Evolutionary conservation across 1,140 invertebrate species (phyloP).

Genomic region (Drosophila kanapiae): DNA sequence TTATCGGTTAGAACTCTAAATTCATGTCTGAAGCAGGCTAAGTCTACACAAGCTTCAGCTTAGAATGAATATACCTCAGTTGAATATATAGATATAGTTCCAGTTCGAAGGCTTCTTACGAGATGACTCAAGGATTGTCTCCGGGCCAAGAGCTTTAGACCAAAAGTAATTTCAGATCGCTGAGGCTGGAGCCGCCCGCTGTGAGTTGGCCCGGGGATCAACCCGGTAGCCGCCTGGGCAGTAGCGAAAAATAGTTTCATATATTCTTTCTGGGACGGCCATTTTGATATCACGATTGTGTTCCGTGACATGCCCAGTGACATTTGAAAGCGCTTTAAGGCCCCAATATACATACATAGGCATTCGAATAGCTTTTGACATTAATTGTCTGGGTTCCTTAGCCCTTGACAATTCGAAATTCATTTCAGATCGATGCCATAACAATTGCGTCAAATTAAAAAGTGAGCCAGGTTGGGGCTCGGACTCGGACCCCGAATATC

Average conservation of each 20-base stretch:
- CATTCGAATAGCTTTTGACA: slow-evolving; percentile 62
- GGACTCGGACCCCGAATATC: slow-evolving; percentile 21
- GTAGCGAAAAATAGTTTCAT: slow-evolving; percentile 48
- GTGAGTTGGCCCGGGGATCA: slow-evolving; percentile 44
- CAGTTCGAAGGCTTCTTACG: not conserved
- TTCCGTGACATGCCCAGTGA: slow-evolving; percentile 63
- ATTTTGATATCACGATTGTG: slow-evolving; percentile 45
- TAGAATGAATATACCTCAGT: not conserved
- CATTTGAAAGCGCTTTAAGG: slow-evolving; percentile 74
- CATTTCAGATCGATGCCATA: slow-evolving; percentile 70
- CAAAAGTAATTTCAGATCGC: slow-evolving; percentile 25
- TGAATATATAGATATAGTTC: not conserved
- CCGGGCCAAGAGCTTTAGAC: slow-evolving; percentile 20
- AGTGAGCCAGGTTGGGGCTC: slow-evolving; percentile 45
- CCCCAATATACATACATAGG: slow-evolving; percentile 48
- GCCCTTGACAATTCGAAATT: slow-evolving; percentile 67
- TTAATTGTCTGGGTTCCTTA: slow-evolving; percentile 75
- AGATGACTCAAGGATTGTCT: slow-evolving; percentile 52
- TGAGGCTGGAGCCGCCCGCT: slow-evolving; percentile 30
- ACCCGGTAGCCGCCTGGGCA: slow-evolving; percentile 41
- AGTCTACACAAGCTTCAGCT: not conserved
- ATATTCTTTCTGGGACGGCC: slow-evolving; percentile 56
- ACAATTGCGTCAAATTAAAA: slow-evolving; percentile 82
- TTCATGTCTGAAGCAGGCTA: too few species aligned
- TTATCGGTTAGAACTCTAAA: not conserved